These are phyloP conservation scores for Laticauda laticaudata DNA, from an alignment of 2,113 vertebrate species.

Conservation along the genomic window DNA sequence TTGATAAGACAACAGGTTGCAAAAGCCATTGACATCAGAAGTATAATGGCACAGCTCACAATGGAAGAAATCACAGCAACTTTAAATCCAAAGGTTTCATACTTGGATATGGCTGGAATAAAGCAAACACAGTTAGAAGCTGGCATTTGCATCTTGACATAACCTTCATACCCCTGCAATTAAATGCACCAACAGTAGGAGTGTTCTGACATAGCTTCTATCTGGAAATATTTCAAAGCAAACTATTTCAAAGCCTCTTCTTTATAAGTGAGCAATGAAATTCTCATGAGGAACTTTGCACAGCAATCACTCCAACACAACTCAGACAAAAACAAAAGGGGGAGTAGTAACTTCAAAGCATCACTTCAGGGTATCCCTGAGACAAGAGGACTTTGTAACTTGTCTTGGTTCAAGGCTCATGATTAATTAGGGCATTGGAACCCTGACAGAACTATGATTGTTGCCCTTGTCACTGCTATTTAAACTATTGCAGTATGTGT, in stretches of 20 bases:
- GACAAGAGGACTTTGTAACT: not conserved
- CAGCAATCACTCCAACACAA: slow-evolving; percentile 28
- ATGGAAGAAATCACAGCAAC: slow-evolving; percentile 86
- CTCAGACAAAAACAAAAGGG: not conserved
- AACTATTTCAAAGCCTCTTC: slow-evolving; percentile 19
- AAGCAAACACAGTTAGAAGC: slow-evolving; percentile 38
- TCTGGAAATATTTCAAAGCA: not conserved
- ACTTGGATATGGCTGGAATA: slow-evolving; percentile 74
- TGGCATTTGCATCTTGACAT: slow-evolving; percentile 2
- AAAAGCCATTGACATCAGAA: slow-evolving; percentile 90
- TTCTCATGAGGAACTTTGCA: slow-evolving; percentile 32
- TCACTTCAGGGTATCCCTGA: not conserved
- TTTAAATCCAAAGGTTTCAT: slow-evolving; percentile 82
- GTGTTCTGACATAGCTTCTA: slow-evolving; percentile 3
- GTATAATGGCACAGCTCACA: slow-evolving; percentile 84
- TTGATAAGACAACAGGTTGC: slow-evolving; percentile 88
- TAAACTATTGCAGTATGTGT: not conserved
- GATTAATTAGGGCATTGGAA: too few relatives aligned
- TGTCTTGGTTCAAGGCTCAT: too few relatives aligned
- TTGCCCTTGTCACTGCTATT: not conserved
- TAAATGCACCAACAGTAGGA: not conserved
- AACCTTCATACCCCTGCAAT: not conserved
- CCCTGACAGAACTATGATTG: not conserved
- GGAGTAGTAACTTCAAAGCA: not conserved
- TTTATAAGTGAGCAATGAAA: slow-evolving; percentile 37